Base-by-base conservation (phyloP, 2,888 invertebrate species). In the Dryobota labecula region DNA sequence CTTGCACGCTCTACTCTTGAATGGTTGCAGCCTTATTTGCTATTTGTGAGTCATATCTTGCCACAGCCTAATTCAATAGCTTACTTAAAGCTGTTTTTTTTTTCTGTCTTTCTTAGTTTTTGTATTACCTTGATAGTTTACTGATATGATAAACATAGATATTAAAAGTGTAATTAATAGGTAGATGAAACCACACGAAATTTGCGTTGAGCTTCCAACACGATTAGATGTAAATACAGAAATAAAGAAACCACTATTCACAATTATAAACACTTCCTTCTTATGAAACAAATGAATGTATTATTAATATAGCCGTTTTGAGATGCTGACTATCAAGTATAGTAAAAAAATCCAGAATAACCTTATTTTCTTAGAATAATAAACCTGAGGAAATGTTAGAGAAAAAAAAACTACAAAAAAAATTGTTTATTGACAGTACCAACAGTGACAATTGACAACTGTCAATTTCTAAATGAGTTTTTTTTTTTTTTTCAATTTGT, bases 161-260 rank as follows among this genome's bases (percentile, higher is more conserved):
- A 79, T 74, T 89, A 88, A 90, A 87, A 84, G 70, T 85, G 73
- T 86, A 86, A 72, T 83, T 74, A 83, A 88, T 93, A 92, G 88
- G 91, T 92, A 93, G 91, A 90, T 87, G 87, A 92, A 93, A 91
- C 89, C 93, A 95, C 94, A 94, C 90, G 90, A 94, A 95, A 95
- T 96, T 96, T 95, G 94, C 96, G 96, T 96, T 96, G 96, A 96
- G 96, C 96, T 96, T 96, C 96, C 96, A 96, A 96, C 95, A 96
- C 94, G 95, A 95, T 95, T 96, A 96, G 96, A 93, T 96, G 96
- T 96, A 96, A 90, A 96, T 96, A 96, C 92, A 93, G 89, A 91
- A 88, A 89, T 92, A 91, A 84, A 87, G 82, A 86, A 87, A 78
- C 86, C 85, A 87, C 80, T 86, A 68, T 74, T 84, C 80, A 85